A percentile compares a stretch with the other conserved stretches of the same genome.
Conservation (phyloP, 2,888 invertebrate species). For the Pristionchus japonicus region DNA sequence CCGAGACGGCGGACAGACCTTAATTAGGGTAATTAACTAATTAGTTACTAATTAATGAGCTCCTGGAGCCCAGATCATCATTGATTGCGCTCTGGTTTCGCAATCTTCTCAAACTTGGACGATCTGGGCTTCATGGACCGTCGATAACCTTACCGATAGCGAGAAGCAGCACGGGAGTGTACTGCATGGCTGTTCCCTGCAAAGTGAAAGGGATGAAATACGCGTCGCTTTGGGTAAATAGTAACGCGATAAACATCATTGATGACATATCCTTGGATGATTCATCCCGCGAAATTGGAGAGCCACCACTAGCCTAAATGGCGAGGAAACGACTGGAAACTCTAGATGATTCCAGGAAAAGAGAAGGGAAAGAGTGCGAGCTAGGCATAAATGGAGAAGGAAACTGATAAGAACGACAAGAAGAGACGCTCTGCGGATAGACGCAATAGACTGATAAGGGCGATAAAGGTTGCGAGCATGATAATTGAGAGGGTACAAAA, state of each 20-base stretch:
- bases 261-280: neutral
- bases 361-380: slow-evolving; percentile 15
- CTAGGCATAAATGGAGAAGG: slow-evolving; percentile 13
- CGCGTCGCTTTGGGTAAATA: neutral
- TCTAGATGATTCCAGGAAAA: neutral
- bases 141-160: neutral
- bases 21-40: neutral
- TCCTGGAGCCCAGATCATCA: too few species aligned
- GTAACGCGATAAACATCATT: neutral
- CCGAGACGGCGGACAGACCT: neutral
- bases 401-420: slow-evolving; percentile 2
- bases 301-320: neutral
- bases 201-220: neutral
- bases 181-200: slow-evolving; percentile 29
- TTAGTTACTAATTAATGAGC: neutral
- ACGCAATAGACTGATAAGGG: slow-evolving; percentile 15
- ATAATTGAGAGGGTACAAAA: neutral
- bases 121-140: too few species aligned
- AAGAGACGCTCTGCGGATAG: neutral
- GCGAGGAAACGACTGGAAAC: neutral
- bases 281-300: neutral
- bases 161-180: slow-evolving; percentile 26
- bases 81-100: too few species aligned
- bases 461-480: neutral
- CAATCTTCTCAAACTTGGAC: too few species aligned